Evolutionary conservation across 2,113 vertebrate genomes (phyloP).

Genomic region (Ophthalmotilapia sp.): DNA sequence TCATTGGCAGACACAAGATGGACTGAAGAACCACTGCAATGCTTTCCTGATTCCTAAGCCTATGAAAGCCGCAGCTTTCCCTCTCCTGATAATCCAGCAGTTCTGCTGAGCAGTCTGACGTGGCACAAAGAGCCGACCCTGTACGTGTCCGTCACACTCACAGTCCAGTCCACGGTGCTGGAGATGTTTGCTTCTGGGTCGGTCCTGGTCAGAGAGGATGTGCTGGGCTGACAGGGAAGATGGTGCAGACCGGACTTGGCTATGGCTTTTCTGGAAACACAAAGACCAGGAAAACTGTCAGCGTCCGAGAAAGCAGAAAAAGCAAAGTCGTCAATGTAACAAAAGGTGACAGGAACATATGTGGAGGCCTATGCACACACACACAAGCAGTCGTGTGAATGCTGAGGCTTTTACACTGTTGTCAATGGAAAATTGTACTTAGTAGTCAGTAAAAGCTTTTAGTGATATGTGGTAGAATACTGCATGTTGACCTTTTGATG

Average conservation of each 20-base stretch:
- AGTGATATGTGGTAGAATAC: too few relatives aligned
- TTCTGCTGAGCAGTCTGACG: too few relatives aligned
- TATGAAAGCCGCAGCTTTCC: accelerated
- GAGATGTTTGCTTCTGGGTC: constrained; percentile 79
- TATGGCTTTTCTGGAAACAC: constrained; percentile 87
- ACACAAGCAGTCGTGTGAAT: background rate
- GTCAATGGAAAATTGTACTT: too few relatives aligned
- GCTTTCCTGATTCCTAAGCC: background rate
- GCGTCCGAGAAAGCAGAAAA: background rate
- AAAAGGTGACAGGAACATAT: background rate
- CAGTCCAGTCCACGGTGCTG: constrained; percentile 88
- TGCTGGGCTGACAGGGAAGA: constrained; percentile 76
- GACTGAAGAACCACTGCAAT: background rate
- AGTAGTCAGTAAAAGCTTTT: too few relatives aligned
- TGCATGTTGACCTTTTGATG: too few relatives aligned
- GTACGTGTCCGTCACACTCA: constrained; percentile 63
- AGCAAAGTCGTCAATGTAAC: accelerated
- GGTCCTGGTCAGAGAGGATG: constrained; percentile 57
- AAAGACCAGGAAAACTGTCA: background rate
- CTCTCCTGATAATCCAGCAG: accelerated
- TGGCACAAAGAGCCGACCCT: background rate
- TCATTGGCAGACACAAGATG: background rate
- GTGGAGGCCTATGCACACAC: accelerated
- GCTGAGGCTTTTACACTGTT: background rate
- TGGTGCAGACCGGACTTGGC: constrained; percentile 86